Evolutionary conservation across 2,888 invertebrate species (phyloP), one percentile per base, ranked within the genome.

Genomic region (Ornithoptera alexandrae): DNA sequence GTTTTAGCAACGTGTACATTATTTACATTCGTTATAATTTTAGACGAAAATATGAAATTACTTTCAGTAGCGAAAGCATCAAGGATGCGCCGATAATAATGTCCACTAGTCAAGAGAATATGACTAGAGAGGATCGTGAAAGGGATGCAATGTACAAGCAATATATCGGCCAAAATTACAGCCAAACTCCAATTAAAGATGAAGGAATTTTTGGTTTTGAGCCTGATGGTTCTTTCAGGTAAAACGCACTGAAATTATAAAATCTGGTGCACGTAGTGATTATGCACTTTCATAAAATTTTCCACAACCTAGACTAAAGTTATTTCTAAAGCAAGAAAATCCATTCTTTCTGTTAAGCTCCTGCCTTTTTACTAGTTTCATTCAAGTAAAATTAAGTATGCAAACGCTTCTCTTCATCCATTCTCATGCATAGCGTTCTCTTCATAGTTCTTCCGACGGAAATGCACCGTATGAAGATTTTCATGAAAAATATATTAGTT

Each of bases 401-500:
- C 82, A 73, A 79, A 77, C 74, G 86, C 88, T 87, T 70, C n/a
- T 57, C 57, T 86, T 80, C 81, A 82, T 83, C 80, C 84, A 85
- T 85, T 81, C 84, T 85, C 86, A 87, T 86, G 77, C 85, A 85
- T 86, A 80, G 84, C 77, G 84, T 88, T 90, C 85, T 92, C 89
- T 92, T 88, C 88, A 84, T 93, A 93, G 93, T 91, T 93, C 93
- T 86, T 93, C 93, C 82, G 93, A 93, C 85, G 92, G 92, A 72
- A 92, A 92, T 90, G 91, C 87, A 84, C 89, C 94, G 82, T 94
- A 94, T 81, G 94, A 96, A 93, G 96, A 96, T 84, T 96, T 96
- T 87, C 96, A 96, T 86, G 96, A 96, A 91, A 96, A 96, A 86
- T 93, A 96, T 80, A 95, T 96, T 85, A 95, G 95, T 85, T 93